Base-by-base conservation (phyloP, 2,113 vertebrate species). In the Aix galericulata region DNA sequence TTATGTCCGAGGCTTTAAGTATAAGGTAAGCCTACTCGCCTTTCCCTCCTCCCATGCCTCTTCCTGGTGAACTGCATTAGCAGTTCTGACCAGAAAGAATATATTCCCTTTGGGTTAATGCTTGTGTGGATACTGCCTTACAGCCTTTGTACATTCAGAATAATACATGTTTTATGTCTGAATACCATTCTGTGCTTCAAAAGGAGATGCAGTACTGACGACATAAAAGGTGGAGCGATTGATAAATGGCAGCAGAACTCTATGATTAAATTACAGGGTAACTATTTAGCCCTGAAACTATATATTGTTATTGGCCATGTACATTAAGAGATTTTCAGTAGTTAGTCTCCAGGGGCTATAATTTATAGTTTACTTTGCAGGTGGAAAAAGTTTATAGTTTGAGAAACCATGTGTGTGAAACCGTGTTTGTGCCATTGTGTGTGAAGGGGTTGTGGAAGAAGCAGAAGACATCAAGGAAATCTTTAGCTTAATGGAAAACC, bases 201-300 rank as follows among this genome's bases (percentile, higher is more conserved):
- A 86, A 87, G 84, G 91, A 85, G 69, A 82, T 82, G 69, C 4
- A 5, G 82, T 74, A 62, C 86, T 82, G 78, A 94, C 66, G 71
- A 90, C 86, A 92, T 74, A 66, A 91, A n/a, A 62, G n/a, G 74
- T 13, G 23, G 53, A 38, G 26, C 29, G 48, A 82, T 90, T 90
- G 86, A 44, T 77, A 62, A 21, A 52, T 79, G 87, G 85, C 68
- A 72, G 77, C 80, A 34, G 83, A 88, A 63, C 55, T 44, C 56
- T 40, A 25, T 85, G 94, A 95, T 95, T 93, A 93, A 95, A 95
- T 83, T 67, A 88, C 89, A 87, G 86, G 63, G 56, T 91, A 78
- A 66, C 71, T 67, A 29, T 85, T 81, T 69, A 88, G 72, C 78
- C 84, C 46, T 50, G 88, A 93, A 94, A 94, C 64, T 68, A 53